These are phyloP conservation scores for Halcyon leucocephala DNA, from an alignment of 2,797 vertebrate genomes.

Conservation along the genomic window DNA sequence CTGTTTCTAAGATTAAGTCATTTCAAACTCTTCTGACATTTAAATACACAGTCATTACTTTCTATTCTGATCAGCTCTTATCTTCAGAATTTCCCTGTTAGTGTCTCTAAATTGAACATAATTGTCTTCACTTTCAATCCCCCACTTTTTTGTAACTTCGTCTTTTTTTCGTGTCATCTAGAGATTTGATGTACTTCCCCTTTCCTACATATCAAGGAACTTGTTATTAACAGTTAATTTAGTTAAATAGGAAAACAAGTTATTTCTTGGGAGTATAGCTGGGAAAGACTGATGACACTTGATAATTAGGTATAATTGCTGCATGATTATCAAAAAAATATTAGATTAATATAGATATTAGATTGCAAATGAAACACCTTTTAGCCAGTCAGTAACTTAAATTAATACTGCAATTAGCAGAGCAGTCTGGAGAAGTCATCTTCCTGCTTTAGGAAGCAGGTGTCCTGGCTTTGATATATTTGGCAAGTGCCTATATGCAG, in stretches of 20 bases:
- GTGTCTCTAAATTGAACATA: slow-evolving; percentile 39
- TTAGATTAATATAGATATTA: not conserved
- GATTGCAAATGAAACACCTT: not conserved
- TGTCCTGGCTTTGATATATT: not conserved
- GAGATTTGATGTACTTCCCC: not conserved
- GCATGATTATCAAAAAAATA: not conserved
- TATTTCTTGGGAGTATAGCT: slow-evolving; percentile 2
- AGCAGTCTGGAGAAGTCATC: not conserved
- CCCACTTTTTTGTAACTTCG: not conserved
- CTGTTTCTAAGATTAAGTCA: not conserved
- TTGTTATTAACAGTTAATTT: slow-evolving; percentile 14
- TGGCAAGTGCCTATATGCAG: not conserved
- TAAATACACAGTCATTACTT: slow-evolving; percentile 27
- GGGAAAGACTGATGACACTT: not conserved
- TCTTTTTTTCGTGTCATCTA: slow-evolving; percentile 22
- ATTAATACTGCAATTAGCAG: not conserved
- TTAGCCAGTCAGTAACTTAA: not conserved
- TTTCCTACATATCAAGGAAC: not conserved
- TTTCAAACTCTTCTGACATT: slow-evolving; percentile 26
- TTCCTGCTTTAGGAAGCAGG: not conserved
- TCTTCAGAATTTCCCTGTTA: slow-evolving; percentile 31
- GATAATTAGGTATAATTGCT: not conserved
- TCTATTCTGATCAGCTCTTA: slow-evolving; percentile 15
- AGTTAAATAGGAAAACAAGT: not conserved
- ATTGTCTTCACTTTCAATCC: slow-evolving; percentile 32